Evolutionary conservation across 2,888 invertebrate genomes (phyloP), one percentile per base, ranked within the genome.

Genomic region (Strigamia crassipes): DNA sequence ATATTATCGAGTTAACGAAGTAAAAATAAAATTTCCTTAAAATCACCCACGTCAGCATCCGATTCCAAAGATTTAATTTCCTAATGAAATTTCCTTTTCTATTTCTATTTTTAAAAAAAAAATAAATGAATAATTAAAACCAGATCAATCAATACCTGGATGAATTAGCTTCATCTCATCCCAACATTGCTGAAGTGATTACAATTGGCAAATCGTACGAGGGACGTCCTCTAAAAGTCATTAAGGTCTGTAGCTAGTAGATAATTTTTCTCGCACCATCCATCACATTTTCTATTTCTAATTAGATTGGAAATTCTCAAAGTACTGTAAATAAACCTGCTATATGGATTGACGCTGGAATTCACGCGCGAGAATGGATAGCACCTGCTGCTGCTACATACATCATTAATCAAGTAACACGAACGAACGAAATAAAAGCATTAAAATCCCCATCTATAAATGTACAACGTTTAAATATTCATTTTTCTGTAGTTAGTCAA

Each of bases 361-460:
- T 95, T 84, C 96, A 96, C 83, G 88, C 88, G 13, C 83, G 97
- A 31, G 97, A 97, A 89, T 97, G 94, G 94, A 93, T 94, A 84
- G 91, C 93, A 1, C 93, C 94, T 0, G 94, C 94, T 0, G 92
- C 92, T 0, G 92, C 93, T 61, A 92, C 93, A 23, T 94, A 86
- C 81, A 85, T 86, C 42, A 83, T 83, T 77, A 91, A 91, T 84
- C 91, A 93, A 82, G 87, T 93, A 42, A 90, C 6, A 51, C 27
- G 3, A 27, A 1, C 27, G 27, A 27, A 27, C 27, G 27, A 27
- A 27, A 27, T 27, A 27, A 27, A 27, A 27, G 27, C 27, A 9
- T 38, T 38, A 38, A 18, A 3, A 51, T 10, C 51, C 0, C 51
- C n/a, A 51, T 51, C 12, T 51, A 5, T 18, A 5, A 51, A 10